These are phyloP conservation scores for Hoplodrina blanda DNA, from an alignment of 2,888 invertebrate genomes.

Conservation along the genomic window DNA sequence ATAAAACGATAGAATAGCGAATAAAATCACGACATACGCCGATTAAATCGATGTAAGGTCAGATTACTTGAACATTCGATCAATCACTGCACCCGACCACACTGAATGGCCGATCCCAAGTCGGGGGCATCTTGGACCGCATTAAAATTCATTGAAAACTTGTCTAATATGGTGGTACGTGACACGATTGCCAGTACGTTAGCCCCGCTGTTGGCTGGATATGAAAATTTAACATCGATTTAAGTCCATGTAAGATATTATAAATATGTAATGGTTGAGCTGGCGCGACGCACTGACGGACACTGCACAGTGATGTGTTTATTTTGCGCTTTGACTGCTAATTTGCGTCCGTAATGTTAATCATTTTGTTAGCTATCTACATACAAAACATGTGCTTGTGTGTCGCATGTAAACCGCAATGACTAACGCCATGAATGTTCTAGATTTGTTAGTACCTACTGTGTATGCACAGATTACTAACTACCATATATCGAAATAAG, in stretches of 20 bases:
- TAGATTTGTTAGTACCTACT: constrained; percentile 21
- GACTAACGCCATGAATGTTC: constrained; percentile 44
- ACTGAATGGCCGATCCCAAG: constrained; percentile 46
- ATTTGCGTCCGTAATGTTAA: constrained; percentile 55
- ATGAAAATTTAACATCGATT: constrained; percentile 75
- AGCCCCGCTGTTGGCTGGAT: constrained; percentile 66
- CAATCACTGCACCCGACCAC: constrained; percentile 61
- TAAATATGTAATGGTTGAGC: constrained; percentile 71
- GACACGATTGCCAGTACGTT: constrained; percentile 70
- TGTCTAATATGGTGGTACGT: constrained; percentile 78
- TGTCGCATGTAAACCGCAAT: constrained; percentile 35
- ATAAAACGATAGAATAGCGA: constrained; percentile 32
- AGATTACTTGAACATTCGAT: constrained; percentile 60
- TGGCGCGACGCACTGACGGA: constrained; percentile 53
- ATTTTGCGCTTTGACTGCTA: constrained; percentile 60
- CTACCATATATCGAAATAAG: background rate
- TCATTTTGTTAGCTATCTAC: constrained; percentile 49
- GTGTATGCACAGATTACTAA: constrained; percentile 8
- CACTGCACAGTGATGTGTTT: constrained; percentile 64
- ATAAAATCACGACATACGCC: constrained; percentile 44
- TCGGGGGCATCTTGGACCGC: constrained; percentile 58
- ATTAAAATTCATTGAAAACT: constrained; percentile 84
- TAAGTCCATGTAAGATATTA: constrained; percentile 69
- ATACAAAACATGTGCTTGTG: constrained; percentile 37
- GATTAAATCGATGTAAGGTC: constrained; percentile 47